These are phyloP conservation scores for Melanotaenia duboulayi DNA, from an alignment of 2,113 vertebrate species.

Conservation along the genomic window DNA sequence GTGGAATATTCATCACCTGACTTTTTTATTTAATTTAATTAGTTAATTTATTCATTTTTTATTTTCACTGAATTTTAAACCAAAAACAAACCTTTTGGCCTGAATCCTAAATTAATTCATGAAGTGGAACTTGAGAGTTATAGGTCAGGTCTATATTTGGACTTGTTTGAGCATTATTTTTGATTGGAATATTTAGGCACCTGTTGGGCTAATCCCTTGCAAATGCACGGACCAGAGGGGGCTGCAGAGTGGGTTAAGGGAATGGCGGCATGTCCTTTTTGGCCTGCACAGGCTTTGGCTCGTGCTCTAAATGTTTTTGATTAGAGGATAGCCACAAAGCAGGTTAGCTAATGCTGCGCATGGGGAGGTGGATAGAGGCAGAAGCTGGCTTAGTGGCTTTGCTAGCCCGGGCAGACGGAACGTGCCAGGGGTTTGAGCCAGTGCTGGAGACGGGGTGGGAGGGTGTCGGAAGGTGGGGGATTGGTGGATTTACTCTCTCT, in stretches of 20 bases:
- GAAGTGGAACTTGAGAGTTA: not conserved
- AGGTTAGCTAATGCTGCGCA: constrained; percentile 59
- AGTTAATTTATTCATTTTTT: no score
- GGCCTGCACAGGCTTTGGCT: constrained; percentile 38
- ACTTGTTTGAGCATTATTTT: not conserved
- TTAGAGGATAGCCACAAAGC: constrained; percentile 56
- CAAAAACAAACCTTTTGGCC: constrained; percentile 51
- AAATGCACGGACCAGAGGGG: constrained; percentile 21
- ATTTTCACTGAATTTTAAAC: constrained; percentile 36
- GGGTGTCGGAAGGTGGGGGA: constrained; percentile 1
- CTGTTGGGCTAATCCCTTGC: constrained; percentile 59
- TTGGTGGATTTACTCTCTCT: constrained; percentile 56
- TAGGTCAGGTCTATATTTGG: constrained; percentile 7
- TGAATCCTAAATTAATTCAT: constrained; percentile 5
- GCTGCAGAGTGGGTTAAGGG: constrained; percentile 7
- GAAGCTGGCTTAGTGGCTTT: constrained; percentile 70
- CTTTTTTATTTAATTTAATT: no score
- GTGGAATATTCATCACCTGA: no score
- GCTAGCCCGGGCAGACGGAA: constrained; percentile 48
- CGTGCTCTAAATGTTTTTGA: constrained; percentile 60
- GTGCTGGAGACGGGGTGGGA: constrained; percentile 21
- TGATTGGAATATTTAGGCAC: constrained; percentile 62
- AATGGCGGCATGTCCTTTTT: constrained; percentile 23
- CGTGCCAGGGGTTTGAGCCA: constrained; percentile 58
- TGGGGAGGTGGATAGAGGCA: constrained; percentile 43